phyloP scores from a whole-genome alignment of 1,140 invertebrate species.

The Dendrolimus punctatus region DNA sequence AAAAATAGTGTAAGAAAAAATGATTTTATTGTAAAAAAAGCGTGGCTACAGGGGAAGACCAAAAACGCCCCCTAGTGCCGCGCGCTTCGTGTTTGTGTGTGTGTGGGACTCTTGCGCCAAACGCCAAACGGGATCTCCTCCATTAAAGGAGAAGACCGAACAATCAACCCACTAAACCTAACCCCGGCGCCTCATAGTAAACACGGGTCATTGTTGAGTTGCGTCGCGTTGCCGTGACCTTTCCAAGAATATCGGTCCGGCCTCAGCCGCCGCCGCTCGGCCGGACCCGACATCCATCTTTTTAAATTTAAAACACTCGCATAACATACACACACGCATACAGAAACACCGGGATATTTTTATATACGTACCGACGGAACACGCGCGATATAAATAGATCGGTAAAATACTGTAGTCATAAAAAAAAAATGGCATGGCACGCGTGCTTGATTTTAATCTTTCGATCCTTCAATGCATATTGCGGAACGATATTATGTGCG shows the following conservation, averaged over 20 bases:
- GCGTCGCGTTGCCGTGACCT: conserved; percentile 18
- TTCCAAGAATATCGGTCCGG: conserved; percentile 14
- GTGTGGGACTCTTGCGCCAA: too few species aligned
- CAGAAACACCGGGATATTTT: conserved; percentile 7
- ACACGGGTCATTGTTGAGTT: conserved; percentile 1
- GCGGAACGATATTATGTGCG: too few species aligned
- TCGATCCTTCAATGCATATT: too few species aligned
- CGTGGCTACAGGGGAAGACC: too few species aligned
- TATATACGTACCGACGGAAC: conserved; percentile 9
- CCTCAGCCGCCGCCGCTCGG: conserved; percentile 2
- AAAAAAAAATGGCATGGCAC: too few species aligned
- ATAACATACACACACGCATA: background rate
- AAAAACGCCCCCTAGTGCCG: too few species aligned
- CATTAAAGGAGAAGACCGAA: too few species aligned
- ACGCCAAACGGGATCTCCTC: too few species aligned
- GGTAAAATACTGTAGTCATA: background rate
- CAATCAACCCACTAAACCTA: background rate
- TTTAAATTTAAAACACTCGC: conserved; percentile 12
- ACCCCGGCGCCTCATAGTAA: background rate
- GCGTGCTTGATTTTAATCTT: too few species aligned
- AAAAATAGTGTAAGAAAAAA: too few species aligned
- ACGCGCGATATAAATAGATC: conserved; percentile 10
- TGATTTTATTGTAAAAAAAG: too few species aligned
- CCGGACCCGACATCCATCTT: conserved; percentile 2
- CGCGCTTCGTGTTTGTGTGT: too few species aligned